These are phyloP conservation scores for Trypoxylon attenuatum DNA, from an alignment of 2,888 invertebrate genomes.

Conservation along the genomic window DNA sequence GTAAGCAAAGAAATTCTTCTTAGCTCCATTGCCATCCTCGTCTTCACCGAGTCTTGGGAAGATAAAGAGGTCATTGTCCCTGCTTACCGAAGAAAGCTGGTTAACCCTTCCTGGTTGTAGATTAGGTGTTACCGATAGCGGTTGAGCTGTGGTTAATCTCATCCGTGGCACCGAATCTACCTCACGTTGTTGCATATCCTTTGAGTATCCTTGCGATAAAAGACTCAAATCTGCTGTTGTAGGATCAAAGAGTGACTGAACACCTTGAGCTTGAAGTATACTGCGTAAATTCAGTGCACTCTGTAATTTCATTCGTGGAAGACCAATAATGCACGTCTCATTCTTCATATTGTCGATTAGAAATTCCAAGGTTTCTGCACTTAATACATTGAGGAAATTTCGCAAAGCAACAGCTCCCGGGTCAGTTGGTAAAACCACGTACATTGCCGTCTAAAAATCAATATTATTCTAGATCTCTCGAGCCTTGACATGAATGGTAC, in stretches of 20 bases:
- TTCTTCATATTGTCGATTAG: constrained; percentile 75
- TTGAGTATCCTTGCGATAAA: constrained; percentile 76
- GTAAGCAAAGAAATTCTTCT: constrained; percentile 58
- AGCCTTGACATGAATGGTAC: too few species aligned
- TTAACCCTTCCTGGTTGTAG: not conserved
- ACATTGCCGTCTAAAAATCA: constrained; percentile 76
- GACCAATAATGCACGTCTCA: constrained; percentile 77
- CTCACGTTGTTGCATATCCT: too few species aligned
- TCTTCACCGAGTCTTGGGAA: constrained; percentile 46
- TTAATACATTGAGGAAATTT: constrained; percentile 75
- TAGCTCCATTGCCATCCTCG: not conserved
- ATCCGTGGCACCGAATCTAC: not conserved
- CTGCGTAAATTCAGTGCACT: constrained; percentile 77
- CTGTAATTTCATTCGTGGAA: constrained; percentile 85
- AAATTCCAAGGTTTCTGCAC: constrained; percentile 75
- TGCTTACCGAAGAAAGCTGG: not conserved
- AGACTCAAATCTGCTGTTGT: constrained; percentile 81
- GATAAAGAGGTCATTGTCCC: constrained; percentile 15
- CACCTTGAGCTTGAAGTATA: constrained; percentile 78
- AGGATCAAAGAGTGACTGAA: constrained; percentile 80
- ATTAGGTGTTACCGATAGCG: not conserved
- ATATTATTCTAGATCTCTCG: not conserved
- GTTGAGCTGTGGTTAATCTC: not conserved
- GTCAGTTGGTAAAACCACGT: constrained; percentile 79
- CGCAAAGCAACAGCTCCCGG: constrained; percentile 75